Evolutionary conservation across 92 coral and sea anemone species (phyloP), one percentile per base, ranked within the genome.

Genomic region (Phenganax subtilis): DNA sequence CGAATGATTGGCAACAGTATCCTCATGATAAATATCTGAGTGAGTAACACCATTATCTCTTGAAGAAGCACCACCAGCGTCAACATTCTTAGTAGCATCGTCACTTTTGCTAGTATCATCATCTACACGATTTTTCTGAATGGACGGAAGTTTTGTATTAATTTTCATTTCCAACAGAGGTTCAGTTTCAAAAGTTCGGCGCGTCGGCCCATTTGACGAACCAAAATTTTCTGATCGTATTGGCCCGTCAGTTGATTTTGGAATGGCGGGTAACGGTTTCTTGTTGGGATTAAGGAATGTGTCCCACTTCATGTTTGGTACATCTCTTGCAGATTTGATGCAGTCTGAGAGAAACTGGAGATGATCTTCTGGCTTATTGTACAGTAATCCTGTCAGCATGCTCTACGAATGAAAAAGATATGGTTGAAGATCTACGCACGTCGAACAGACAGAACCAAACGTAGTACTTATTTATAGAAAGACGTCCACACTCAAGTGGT

Each of bases 211-310:
- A 69, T 88, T 87, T 9, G 87, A 87, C 12, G 51, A 56, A 16
- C 60, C 72, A 62, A 59, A 78, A 16, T 89, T 87, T 84, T 94
- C 98, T 61, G 97, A 82, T 55, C 87, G 88, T 72, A 94, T 89
- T 15, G 98, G 98, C 7, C 98, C 98, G 80, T 88, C 92, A 4
- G 91, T 70, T 30, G 71, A 6, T 87, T 89, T 87, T 60, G 96
- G 98, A 82, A 94, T 94, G 83, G 98, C 97, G 29, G 98, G 98
- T 57, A 94, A 87, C 10, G 98, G 98, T 71, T 89, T 92, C 75
- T 92, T 94, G 86, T 85, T 89, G 10, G 88, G 85, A 72, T 94
- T 97, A 59, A 94, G 88, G 81, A 94, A 94, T 8, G 92, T 84
- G 88, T 94, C 91, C 98, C 98, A 94, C 73, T 92, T 90, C 53